Conservation (phyloP, 2,113 vertebrate genomes). For the Gymnogyps californianus region DNA sequence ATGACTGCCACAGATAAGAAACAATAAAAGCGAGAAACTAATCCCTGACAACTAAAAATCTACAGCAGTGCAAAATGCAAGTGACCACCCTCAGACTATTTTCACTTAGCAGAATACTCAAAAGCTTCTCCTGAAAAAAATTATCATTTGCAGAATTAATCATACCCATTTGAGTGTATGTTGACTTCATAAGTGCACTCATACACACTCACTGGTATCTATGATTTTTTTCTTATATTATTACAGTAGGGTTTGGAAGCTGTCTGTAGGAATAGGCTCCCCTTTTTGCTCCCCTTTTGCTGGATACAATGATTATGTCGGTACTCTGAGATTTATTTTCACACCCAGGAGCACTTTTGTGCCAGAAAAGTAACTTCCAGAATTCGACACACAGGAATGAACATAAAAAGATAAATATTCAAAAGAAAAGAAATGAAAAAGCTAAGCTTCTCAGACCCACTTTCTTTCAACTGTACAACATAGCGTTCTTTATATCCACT, state of each 20-base stretch:
- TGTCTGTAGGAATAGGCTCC: not conserved
- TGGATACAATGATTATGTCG: not conserved
- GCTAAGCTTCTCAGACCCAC: not conserved
- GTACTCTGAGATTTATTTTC: not conserved
- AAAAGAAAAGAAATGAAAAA: not conserved
- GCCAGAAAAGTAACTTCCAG: not conserved
- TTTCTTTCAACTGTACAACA: not conserved
- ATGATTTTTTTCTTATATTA: not conserved
- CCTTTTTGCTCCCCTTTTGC: not conserved
- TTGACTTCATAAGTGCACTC: not conserved
- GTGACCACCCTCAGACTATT: not conserved
- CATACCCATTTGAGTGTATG: not conserved
- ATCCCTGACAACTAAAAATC: not conserved
- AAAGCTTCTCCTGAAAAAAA: not conserved
- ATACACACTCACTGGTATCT: not conserved
- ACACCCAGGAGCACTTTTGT: not conserved
- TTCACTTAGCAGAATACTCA: not conserved
- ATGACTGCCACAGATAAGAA: conserved; percentile 13
- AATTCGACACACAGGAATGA: not conserved
- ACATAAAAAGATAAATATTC: not conserved
- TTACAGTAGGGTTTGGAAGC: not conserved
- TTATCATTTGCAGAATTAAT: not conserved
- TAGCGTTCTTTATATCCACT: not conserved
- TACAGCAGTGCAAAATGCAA: not conserved
- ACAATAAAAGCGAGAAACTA: not conserved